Percentiles rank a stretch among this genome's conserved stretches.
phyloP scores from a whole-genome alignment of 2,113 vertebrate species.

The Silurus meridionalis region DNA sequence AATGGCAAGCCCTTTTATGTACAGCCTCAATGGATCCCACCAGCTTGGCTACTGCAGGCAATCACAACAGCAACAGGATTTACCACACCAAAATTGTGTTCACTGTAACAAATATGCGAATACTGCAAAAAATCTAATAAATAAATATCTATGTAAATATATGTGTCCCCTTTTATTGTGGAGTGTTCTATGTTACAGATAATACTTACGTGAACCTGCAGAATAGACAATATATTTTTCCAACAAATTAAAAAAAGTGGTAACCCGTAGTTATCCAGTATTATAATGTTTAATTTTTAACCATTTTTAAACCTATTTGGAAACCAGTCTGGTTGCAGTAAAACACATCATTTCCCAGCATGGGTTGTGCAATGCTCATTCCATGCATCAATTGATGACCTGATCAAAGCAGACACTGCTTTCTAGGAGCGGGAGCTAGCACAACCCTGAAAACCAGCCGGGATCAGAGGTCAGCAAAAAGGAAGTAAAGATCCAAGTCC shows the following conservation, averaged over 20 bases:
- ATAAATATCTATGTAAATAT: neutral
- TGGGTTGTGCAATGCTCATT: conserved; percentile 40
- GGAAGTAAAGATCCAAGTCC: conserved; percentile 76
- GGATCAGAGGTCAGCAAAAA: conserved; percentile 71
- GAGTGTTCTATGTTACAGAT: neutral
- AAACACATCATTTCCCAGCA: conserved; percentile 36
- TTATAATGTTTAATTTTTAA: neutral
- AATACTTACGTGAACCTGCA: too few species aligned
- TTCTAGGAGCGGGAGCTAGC: conserved; percentile 62
- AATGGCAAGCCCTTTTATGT: conserved; percentile 75
- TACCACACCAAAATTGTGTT: neutral
- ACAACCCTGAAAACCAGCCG: conserved; percentile 71
- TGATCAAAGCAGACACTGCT: conserved; percentile 70
- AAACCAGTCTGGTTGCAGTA: conserved; percentile 3
- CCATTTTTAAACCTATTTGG: neutral
- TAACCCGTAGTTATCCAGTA: neutral
- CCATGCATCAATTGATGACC: conserved; percentile 61
- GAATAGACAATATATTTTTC: neutral
- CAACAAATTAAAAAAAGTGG: neutral
- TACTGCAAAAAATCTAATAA: neutral
- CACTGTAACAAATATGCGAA: neutral
- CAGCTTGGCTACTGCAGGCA: conserved; percentile 71
- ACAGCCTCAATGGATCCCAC: conserved; percentile 74
- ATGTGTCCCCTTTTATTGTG: neutral
- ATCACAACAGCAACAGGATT: conserved; percentile 57